Percentiles rank a stretch among this genome's conserved stretches.
Evolutionary conservation across 2,113 vertebrate genomes (phyloP).

Genomic region (Panthera leo): DNA sequence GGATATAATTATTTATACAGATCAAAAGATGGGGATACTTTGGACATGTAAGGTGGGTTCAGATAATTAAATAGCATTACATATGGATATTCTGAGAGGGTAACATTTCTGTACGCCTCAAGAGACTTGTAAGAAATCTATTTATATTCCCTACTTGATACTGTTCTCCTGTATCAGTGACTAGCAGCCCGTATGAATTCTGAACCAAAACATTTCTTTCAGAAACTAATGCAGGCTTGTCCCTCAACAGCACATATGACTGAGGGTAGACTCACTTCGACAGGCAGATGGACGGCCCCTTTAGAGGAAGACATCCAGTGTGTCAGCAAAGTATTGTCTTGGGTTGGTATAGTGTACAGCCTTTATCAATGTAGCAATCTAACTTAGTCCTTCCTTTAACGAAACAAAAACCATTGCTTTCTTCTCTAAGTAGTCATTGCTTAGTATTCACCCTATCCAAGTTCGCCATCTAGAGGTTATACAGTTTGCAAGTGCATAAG

Average conservation of each 20-base stretch:
- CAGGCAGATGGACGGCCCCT: background rate
- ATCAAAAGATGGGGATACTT: background rate
- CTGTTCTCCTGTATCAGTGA: background rate
- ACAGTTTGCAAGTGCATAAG: background rate
- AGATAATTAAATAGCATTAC: background rate
- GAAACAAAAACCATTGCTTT: background rate
- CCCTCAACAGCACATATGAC: no score
- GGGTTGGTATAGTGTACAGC: background rate
- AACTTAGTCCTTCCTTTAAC: background rate
- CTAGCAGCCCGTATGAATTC: background rate
- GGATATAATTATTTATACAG: background rate
- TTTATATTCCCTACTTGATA: background rate
- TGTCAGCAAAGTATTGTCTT: background rate
- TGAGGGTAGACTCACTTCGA: background rate
- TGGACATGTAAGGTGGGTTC: background rate
- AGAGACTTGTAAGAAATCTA: background rate
- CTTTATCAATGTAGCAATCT: background rate
- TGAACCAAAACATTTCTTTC: background rate
- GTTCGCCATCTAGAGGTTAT: slow-evolving; percentile 56
- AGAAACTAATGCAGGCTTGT: background rate
- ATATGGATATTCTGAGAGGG: background rate
- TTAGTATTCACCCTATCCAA: slow-evolving; percentile 44
- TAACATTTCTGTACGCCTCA: background rate
- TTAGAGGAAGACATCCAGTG: background rate
- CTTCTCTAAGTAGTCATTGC: no score